Conservation (phyloP, 30 jellyfish, hydroid and myxozoan genomes). For the Turritopsis rubra region DNA sequence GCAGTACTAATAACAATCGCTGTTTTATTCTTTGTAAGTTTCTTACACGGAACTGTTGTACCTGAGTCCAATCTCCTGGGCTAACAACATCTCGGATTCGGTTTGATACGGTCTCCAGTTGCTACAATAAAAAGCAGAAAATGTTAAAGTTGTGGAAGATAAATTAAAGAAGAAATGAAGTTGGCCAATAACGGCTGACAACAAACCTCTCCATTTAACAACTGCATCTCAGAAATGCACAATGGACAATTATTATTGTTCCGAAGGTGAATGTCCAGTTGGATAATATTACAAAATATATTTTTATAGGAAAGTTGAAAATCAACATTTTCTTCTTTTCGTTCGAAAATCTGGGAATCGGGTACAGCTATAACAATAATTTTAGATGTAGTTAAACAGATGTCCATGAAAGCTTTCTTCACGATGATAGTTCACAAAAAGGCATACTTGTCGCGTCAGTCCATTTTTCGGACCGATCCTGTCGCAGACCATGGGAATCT, state of each 20-base stretch:
- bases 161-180: no score
- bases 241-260: background rate
- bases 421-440: background rate
- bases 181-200: no score
- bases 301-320: conserved; percentile 16
- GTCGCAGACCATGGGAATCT: conserved; percentile 30
- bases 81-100: background rate
- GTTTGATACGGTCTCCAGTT: conserved; percentile 5
- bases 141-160: background rate
- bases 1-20: conserved; percentile 19
- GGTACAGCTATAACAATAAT: conserved; percentile 24
- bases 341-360: conserved; percentile 6
- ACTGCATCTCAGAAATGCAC: conserved; percentile 10
- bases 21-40: conserved; percentile 15
- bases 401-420: background rate
- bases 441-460: conserved; percentile 23
- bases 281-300: conserved; percentile 22
- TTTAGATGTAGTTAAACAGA: background rate
- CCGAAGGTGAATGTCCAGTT: background rate
- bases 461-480: conserved; percentile 25
- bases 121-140: background rate
- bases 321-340: conserved; percentile 12
- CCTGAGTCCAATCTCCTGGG: background rate
- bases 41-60: conserved; percentile 3
- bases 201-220: conserved; percentile 18